Conservation (phyloP, 1,140 invertebrate genomes). For the Aphelenchoides fujianensis region DNA sequence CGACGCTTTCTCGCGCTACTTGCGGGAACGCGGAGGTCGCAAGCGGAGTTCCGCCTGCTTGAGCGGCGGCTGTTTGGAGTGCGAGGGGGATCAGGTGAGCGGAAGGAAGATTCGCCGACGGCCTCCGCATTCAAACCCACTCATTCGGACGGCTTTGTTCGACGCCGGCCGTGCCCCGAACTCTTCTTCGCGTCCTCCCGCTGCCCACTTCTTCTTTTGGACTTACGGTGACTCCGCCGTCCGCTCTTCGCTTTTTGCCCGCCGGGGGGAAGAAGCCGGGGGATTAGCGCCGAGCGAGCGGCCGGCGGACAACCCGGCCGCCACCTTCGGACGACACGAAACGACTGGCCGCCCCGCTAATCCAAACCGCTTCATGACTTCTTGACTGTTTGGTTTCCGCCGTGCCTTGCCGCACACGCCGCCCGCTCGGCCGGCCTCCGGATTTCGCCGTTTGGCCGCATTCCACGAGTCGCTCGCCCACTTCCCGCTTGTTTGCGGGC, state of each 20-base stretch:
- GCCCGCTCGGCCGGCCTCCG: neutral
- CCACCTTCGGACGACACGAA: neutral
- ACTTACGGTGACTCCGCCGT: conserved; percentile 1
- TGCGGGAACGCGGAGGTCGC: neutral
- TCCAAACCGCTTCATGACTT: neutral
- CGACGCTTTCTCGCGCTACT: neutral
- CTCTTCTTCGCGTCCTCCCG: no score
- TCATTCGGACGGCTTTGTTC: neutral
- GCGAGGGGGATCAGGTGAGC: conserved; percentile 4
- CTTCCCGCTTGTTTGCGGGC: neutral
- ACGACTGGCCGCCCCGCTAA: no score
- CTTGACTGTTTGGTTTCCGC: conserved; percentile 2
- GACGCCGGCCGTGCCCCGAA: neutral
- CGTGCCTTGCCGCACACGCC: neutral
- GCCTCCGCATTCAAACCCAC: no score
- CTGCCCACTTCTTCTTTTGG: no score
- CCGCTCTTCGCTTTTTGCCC: neutral
- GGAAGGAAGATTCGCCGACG: no score
- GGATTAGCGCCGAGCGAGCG: neutral
- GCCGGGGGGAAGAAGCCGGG: neutral
- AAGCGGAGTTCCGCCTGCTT: neutral
- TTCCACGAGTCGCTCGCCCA: neutral
- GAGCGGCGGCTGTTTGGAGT: conserved; percentile 4
- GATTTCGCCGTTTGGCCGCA: neutral
- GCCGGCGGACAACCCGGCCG: no score